Base-by-base conservation (phyloP, 2,888 invertebrate species). In the Coelinius sp. region DNA sequence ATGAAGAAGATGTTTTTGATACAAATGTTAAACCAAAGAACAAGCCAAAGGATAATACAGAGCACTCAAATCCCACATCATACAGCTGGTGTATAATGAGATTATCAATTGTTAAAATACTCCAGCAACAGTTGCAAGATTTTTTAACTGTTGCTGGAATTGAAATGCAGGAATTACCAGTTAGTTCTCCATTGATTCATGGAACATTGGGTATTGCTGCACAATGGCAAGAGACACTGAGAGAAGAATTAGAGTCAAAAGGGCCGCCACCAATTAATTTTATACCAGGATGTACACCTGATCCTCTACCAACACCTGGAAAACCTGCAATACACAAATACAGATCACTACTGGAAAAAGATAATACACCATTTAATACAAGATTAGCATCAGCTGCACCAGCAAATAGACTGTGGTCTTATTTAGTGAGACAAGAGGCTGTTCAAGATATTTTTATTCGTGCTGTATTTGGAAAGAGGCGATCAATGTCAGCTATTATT, bases 61-160 rank as follows among this genome's bases (percentile, higher is more conserved):
- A 98, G 86, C 98, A 98, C 87, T 93, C 94, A 24, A 96, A 98
- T 89, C 96, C 98, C 0, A 94, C 94, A 85, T 97, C 98, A 35
- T 98, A 97, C 88, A 96, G 97, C 66, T 99, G 99, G 99, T 92
- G 94, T 83, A 93, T 99, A 76, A 92, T 99, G 89, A 92, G 98
- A 76, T 91, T 97, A 81, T 95, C 98, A 2, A 93, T 96, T 70
- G 92, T 98, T 73, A 92, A 94, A 80, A 92, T 97, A 73, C 93
- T 96, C 66, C 94, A 95, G 79, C 91, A 92, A 76, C 95, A 97
- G 84, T 88, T 99, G 41, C 94, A 94, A 81, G 93, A 95, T 81
- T 98, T 99, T 89, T 90, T 99, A 1, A 93, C 93, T 76, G 91
- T 95, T 44, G 95, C 96, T 78, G 97, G 97, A 77, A 94, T 97